Evolutionary conservation across 2,888 invertebrate genomes (phyloP).

Genomic region (Pristionchus arcanus): DNA sequence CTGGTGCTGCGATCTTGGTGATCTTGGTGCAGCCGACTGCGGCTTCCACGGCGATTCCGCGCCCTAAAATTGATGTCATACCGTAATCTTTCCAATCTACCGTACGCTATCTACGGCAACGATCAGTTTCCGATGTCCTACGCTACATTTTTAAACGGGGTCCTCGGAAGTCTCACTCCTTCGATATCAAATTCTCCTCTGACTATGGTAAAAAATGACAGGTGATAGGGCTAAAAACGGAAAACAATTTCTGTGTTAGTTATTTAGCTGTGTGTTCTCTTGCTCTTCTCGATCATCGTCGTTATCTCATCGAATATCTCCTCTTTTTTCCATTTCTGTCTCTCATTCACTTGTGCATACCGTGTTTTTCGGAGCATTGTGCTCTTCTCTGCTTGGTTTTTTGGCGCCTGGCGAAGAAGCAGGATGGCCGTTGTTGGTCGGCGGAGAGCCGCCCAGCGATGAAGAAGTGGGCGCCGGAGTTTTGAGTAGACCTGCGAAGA

Average conservation of each 20-base stretch:
- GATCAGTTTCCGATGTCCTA: neutral
- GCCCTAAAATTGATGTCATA: neutral
- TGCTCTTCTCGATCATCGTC: constrained; percentile 1
- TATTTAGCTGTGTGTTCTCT: neutral
- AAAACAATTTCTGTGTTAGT: neutral
- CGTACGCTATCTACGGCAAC: neutral
- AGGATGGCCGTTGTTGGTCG: constrained; percentile 36
- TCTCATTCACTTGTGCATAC: constrained; percentile 40
- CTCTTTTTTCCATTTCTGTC: neutral
- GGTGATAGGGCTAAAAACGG: neutral
- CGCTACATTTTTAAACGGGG: too few species aligned
- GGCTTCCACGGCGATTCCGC: constrained; percentile 33
- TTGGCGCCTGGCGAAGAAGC: neutral
- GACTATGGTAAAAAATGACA: neutral
- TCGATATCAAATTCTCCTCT: neutral
- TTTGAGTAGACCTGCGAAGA: constrained; percentile 33
- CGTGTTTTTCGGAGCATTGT: neutral
- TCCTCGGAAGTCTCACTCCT: too few species aligned
- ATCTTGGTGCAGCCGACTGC: neutral
- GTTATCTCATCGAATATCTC: neutral
- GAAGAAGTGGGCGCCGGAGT: neutral
- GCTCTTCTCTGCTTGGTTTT: constrained; percentile 45
- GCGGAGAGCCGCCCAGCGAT: neutral
- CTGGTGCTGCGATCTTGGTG: neutral
- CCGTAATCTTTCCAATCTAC: neutral